Percentiles rank a stretch among this genome's conserved stretches.
Conservation (phyloP, 2,113 vertebrate species). For the Strix uralensis region DNA sequence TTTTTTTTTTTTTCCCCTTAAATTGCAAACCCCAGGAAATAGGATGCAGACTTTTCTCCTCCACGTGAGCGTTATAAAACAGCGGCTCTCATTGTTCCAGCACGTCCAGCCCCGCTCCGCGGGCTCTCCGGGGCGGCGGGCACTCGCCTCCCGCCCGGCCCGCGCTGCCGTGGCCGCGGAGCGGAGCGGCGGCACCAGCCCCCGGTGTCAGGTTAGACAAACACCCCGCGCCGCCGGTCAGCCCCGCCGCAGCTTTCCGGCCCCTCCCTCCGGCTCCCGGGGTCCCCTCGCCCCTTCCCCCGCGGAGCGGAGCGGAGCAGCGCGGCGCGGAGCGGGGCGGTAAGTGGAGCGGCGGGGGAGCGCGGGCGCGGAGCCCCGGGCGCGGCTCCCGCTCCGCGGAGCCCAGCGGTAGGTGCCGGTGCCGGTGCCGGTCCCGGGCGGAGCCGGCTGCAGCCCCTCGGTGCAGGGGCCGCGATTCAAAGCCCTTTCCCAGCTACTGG, state of each 20-base stretch:
- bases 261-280: slow-evolving; percentile 68
- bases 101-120: not conserved
- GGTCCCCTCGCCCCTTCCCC: slow-evolving; percentile 18
- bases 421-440: not conserved
- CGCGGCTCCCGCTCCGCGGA: not conserved
- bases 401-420: not conserved
- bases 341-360: not conserved
- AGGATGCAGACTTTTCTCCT: not conserved
- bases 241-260: slow-evolving; percentile 53
- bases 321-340: not conserved
- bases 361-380: not conserved
- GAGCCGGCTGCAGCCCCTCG: not conserved
- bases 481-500: not conserved
- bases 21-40: not conserved
- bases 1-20: not conserved
- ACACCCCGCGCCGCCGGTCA: not conserved
- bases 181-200: not conserved
- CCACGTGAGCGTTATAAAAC: not conserved
- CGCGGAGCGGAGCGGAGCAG: not conserved
- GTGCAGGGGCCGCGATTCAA: not conserved
- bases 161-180: not conserved
- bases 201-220: not conserved
- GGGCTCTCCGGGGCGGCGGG: not conserved
- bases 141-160: not conserved
- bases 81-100: not conserved